Conservation (phyloP, 2,113 vertebrate genomes). For the Ceyx cyanopectus region DNA sequence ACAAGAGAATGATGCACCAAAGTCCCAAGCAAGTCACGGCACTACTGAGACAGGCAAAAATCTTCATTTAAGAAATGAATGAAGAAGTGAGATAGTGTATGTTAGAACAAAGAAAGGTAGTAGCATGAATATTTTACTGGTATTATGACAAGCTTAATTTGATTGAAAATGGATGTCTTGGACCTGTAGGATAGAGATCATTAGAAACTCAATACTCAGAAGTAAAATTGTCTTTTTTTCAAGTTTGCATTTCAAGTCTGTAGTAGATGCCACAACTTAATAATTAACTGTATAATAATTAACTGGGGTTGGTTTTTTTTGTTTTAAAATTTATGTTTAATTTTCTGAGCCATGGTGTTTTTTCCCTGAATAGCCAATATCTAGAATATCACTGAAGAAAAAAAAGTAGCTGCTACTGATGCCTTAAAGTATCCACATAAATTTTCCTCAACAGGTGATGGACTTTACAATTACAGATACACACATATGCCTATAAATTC, state of each 20-base stretch:
- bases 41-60: background rate
- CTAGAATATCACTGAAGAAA: too few relatives aligned
- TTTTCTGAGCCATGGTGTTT: background rate
- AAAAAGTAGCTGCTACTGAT: background rate
- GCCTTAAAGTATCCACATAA: background rate
- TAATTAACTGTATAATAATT: background rate
- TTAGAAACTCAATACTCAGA: background rate
- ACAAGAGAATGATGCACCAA: background rate
- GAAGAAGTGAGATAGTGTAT: background rate
- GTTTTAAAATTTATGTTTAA: background rate
- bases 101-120: background rate
- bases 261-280: background rate
- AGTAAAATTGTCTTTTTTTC: background rate
- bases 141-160: background rate
- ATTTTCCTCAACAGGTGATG: background rate
- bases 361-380: too few relatives aligned
- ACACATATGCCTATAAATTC: constrained; percentile 9
- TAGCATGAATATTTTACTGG: background rate
- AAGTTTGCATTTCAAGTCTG: background rate
- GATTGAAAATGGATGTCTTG: background rate
- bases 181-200: background rate
- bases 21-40: background rate
- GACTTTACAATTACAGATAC: constrained; percentile 5
- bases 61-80: background rate
- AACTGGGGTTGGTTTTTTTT: too few relatives aligned